Conservation (phyloP, 2,797 vertebrate species). For the Nannoperca australis region DNA sequence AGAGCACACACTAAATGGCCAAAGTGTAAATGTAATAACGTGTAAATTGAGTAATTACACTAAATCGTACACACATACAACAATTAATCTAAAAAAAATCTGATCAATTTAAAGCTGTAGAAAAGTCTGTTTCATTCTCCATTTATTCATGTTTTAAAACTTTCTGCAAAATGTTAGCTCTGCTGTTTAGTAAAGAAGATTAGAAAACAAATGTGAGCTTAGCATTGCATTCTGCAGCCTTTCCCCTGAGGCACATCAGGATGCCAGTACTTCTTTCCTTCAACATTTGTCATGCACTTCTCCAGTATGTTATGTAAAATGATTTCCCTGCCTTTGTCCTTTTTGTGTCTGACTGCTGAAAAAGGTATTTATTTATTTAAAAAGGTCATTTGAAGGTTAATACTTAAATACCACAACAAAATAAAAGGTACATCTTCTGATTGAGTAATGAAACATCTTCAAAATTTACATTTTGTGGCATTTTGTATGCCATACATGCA, state of each 20-base stretch:
- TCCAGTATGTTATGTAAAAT: background rate
- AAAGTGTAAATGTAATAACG: background rate
- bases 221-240: background rate
- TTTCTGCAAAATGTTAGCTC: background rate
- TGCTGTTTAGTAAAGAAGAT: conserved; percentile 10
- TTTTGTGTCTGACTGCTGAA: background rate
- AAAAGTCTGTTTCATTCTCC: background rate
- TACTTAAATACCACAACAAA: background rate
- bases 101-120: background rate
- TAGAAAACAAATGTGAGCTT: conserved; percentile 3
- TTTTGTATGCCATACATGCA: background rate
- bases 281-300: background rate
- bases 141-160: conserved; percentile 1
- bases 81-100: background rate
- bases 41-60: conserved; percentile 17
- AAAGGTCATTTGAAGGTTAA: background rate
- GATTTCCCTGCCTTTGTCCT: background rate
- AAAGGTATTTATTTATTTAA: background rate
- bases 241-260: background rate
- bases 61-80: background rate
- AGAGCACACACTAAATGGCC: background rate
- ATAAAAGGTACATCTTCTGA: background rate
- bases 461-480: background rate
- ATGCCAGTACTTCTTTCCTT: background rate
- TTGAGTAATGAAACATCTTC: background rate